A percentile compares a stretch with the other conserved stretches of the same genome.
Evolutionary conservation across 2,113 vertebrate species (phyloP).

Genomic region (Semnornis frantzii): DNA sequence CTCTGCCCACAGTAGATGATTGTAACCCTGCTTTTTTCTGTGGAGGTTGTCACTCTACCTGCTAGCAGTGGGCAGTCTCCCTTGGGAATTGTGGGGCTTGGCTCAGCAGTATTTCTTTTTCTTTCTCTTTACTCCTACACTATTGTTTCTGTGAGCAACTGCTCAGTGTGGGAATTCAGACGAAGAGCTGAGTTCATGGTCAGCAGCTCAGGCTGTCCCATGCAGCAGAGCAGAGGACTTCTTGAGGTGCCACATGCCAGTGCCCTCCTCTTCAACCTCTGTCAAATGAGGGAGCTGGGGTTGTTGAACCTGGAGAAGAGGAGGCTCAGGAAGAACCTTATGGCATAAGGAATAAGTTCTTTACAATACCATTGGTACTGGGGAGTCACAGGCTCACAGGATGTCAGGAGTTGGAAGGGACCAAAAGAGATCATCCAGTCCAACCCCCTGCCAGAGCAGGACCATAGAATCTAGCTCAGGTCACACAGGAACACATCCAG

Average conservation of each 20-base stretch:
- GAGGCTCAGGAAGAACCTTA: no score
- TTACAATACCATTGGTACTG: no score
- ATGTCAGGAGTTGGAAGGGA: no score
- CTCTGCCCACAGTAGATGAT: not conserved
- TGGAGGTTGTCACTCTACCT: rapidly evolving
- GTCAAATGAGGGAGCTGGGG: no score
- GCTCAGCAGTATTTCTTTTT: constrained; percentile 8
- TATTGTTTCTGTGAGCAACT: not conserved
- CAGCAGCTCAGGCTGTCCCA: rapidly evolving
- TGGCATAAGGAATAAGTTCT: no score
- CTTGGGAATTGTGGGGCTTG: not conserved
- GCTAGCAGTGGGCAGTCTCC: not conserved
- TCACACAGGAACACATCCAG: no score
- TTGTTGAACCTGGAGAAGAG: no score
- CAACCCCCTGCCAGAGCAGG: no score
- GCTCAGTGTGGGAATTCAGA: constrained; percentile 29
- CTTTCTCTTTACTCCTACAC: constrained; percentile 3
- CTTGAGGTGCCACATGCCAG: not conserved
- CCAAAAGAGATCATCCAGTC: no score
- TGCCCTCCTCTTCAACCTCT: not conserved
- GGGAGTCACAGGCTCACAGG: no score
- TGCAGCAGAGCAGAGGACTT: not conserved
- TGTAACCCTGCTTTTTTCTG: not conserved
- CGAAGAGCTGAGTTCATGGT: not conserved
- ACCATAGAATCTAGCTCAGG: no score